Conservation (phyloP, 2,888 invertebrate genomes). For the Drosophila demipolita region DNA sequence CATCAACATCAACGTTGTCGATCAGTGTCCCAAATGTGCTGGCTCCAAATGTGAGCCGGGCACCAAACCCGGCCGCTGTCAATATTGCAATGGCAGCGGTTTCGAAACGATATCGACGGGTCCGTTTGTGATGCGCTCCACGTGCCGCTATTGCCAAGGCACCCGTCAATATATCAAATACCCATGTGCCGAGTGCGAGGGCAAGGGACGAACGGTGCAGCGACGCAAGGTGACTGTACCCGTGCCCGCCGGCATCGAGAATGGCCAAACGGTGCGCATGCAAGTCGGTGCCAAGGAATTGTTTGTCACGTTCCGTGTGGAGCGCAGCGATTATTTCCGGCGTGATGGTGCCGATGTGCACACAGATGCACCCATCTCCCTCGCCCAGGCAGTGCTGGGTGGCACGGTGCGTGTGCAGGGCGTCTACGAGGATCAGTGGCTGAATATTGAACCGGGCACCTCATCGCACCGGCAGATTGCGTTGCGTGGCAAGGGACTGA, state of each 20-base stretch:
- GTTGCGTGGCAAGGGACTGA: slow-evolving; percentile 95
- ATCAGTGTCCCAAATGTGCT: slow-evolving; percentile 95
- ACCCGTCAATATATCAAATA: slow-evolving; percentile 94
- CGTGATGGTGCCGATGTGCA: slow-evolving; percentile 98
- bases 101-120: slow-evolving; percentile 96
- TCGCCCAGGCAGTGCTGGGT: slow-evolving; percentile 97
- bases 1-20: slow-evolving; percentile 95
- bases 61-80: slow-evolving; percentile 95
- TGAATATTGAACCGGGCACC: slow-evolving; percentile 96
- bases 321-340: slow-evolving; percentile 94
- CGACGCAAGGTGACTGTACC: slow-evolving; percentile 95
- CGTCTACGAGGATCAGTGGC: slow-evolving; percentile 96
- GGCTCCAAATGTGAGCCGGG: slow-evolving; percentile 96
- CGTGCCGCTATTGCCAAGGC: slow-evolving; percentile 96
- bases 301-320: slow-evolving; percentile 95
- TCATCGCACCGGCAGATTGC: slow-evolving; percentile 96
- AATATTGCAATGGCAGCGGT: slow-evolving; percentile 97
- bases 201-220: slow-evolving; percentile 96
- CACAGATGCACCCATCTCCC: slow-evolving; percentile 95
- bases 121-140: slow-evolving; percentile 98
- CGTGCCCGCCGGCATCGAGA: slow-evolving; percentile 98
- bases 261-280: slow-evolving; percentile 98
- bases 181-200: slow-evolving; percentile 96
- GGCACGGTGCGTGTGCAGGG: slow-evolving; percentile 97
- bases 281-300: slow-evolving; percentile 95